phyloP scores from a whole-genome alignment of 1,140 invertebrate species.

The Nasonia longicornis region DNA sequence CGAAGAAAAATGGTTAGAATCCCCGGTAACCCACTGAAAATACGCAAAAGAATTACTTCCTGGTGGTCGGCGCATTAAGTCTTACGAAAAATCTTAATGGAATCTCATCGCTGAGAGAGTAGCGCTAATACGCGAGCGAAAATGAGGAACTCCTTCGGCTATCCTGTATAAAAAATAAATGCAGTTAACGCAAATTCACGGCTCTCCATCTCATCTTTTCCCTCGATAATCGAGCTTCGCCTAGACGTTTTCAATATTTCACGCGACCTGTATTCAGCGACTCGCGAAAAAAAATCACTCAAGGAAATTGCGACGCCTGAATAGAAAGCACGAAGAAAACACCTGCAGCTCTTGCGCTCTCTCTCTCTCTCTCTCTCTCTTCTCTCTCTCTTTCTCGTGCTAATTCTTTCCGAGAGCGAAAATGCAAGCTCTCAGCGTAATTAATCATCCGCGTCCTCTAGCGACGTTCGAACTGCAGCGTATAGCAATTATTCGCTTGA shows the following conservation, averaged over 20 bases:
- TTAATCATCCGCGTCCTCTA: neutral
- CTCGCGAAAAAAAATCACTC: too few relatives aligned
- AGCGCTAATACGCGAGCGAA: neutral
- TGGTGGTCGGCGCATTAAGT: neutral
- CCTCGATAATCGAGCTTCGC: neutral
- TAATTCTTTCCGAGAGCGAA: too few relatives aligned
- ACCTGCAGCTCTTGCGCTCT: too few relatives aligned
- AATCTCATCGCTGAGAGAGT: neutral
- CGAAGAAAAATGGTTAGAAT: conserved; percentile 50
- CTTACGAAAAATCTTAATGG: conserved; percentile 4
- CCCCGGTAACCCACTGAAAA: neutral
- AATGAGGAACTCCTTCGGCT: neutral
- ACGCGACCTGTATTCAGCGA: neutral
- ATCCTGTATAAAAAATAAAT: neutral
- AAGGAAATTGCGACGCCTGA: too few relatives aligned
- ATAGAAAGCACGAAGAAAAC: too few relatives aligned
- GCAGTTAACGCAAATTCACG: neutral
- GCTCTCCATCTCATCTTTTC: neutral
- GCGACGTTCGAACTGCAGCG: neutral
- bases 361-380: too few relatives aligned
- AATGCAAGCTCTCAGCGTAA: neutral
- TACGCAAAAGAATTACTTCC: conserved; percentile 20
- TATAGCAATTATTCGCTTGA: neutral
- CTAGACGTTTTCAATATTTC: neutral
- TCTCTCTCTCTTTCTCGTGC: too few relatives aligned